A percentile compares a stretch with the other conserved stretches of the same genome.
Conservation (phyloP, 2,113 vertebrate genomes). For the Todiramphus saurophagus region DNA sequence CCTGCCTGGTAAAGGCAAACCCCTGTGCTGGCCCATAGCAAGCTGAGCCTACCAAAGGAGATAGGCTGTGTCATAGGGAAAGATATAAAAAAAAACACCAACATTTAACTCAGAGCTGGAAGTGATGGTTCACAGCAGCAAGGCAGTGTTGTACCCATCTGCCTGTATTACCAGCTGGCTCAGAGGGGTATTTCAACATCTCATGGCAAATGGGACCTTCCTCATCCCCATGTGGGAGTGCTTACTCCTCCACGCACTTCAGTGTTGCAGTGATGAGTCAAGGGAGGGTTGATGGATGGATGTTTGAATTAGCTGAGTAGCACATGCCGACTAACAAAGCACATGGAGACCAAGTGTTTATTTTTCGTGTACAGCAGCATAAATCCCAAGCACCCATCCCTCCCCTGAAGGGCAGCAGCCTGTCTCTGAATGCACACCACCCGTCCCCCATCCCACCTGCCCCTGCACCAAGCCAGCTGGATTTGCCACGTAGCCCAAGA, state of each 20-base stretch:
- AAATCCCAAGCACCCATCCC: background rate
- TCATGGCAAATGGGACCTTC: background rate
- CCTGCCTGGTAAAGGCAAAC: background rate
- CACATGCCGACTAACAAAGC: background rate
- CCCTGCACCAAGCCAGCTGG: accelerated
- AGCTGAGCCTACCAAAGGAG: background rate
- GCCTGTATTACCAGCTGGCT: background rate
- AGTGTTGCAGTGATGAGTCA: background rate
- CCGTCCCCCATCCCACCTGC: background rate
- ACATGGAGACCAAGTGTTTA: slow-evolving; percentile 9
- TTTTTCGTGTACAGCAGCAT: slow-evolving; percentile 19
- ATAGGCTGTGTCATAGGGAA: background rate
- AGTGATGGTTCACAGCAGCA: background rate
- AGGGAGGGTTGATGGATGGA: slow-evolving; percentile 45
- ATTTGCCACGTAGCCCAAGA: background rate
- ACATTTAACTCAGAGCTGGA: background rate
- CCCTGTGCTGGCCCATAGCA: background rate
- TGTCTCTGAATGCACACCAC: background rate
- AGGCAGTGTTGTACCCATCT: background rate
- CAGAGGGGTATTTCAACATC: background rate
- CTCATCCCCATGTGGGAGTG: background rate
- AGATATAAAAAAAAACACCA: background rate
- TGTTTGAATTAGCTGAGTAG: slow-evolving; percentile 49
- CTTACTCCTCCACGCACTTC: background rate
- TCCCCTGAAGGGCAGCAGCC: background rate